Percentiles rank a stretch among this genome's conserved stretches.
These are phyloP conservation scores for Cyphomyrmex costatus DNA, from an alignment of 1,140 invertebrate genomes.

Conservation along the genomic window DNA sequence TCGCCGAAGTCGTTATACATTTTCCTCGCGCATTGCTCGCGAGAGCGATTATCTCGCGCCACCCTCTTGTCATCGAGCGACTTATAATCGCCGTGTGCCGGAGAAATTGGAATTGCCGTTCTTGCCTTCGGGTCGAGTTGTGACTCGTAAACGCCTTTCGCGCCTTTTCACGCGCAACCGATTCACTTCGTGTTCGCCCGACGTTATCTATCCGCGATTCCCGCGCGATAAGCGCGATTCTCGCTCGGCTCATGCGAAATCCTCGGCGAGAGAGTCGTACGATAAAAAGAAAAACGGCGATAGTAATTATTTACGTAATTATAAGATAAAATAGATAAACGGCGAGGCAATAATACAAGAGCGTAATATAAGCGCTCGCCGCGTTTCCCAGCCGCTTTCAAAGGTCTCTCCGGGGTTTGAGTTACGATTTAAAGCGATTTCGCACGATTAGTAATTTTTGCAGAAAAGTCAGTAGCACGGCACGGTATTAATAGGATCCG, in stretches of 20 bases:
- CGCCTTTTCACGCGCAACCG: not conserved
- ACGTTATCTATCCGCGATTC: not conserved
- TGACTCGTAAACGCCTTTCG: not conserved
- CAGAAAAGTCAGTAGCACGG: constrained; percentile 6
- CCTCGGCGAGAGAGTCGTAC: not conserved
- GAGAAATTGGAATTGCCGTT: not conserved
- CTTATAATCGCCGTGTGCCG: constrained; percentile 4
- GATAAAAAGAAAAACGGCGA: not conserved
- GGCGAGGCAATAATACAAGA: constrained; percentile 7
- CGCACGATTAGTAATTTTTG: constrained; percentile 36
- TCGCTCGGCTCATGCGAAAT: not conserved
- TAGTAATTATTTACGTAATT: constrained; percentile 29
- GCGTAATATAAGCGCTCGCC: not conserved
- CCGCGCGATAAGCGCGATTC: not conserved
- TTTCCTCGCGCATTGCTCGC: constrained; percentile 31
- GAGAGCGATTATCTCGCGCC: constrained; percentile 15
- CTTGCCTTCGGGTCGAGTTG: not conserved
- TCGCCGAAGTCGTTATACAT: constrained; percentile 12
- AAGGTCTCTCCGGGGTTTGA: constrained; percentile 19
- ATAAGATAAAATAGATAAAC: constrained; percentile 6
- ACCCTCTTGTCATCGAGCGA: constrained; percentile 11
- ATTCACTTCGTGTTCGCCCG: not conserved
- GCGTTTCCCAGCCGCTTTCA: not conserved
- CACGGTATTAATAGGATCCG: constrained; percentile 12
- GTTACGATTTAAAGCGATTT: constrained; percentile 11